A percentile compares a stretch with the other conserved stretches of the same genome.
Conservation (phyloP, 2,888 invertebrate species). For the Thecocarcelia acutangulata region DNA sequence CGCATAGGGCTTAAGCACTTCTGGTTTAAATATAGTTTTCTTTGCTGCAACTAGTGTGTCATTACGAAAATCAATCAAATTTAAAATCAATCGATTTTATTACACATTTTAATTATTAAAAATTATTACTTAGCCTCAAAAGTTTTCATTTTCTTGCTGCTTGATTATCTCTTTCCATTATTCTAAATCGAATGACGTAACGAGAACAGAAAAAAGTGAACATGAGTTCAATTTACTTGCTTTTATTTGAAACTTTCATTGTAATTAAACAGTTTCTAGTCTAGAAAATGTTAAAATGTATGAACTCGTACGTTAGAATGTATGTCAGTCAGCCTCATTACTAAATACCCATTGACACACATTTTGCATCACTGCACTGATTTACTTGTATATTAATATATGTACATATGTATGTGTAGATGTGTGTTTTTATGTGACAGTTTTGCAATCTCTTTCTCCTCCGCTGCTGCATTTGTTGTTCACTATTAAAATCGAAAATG, state of each 20-base stretch:
- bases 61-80: too few relatives aligned
- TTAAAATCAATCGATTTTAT: too few relatives aligned
- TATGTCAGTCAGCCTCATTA: background rate
- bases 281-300: background rate
- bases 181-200: background rate
- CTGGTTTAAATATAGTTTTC: too few relatives aligned
- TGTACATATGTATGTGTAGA: too few relatives aligned
- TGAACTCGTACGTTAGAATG: too few relatives aligned
- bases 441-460: background rate
- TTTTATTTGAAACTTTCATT: background rate
- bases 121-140: too few relatives aligned
- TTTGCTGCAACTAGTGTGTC: too few relatives aligned
- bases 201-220: background rate
- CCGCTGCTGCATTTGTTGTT: background rate
- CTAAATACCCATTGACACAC: slow-evolving; percentile 33
- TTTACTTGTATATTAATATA: slow-evolving; percentile 10
- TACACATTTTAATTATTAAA: too few relatives aligned
- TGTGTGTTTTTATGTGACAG: background rate
- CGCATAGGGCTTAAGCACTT: too few relatives aligned
- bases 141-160: too few relatives aligned
- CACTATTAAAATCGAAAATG: background rate
- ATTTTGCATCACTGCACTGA: slow-evolving; percentile 31
- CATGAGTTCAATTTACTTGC: background rate
- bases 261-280: slow-evolving; percentile 1
- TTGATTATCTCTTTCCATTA: too few relatives aligned